Evolutionary conservation across 2,888 invertebrate species (phyloP), one percentile per base, ranked within the genome.

Genomic region (Rhorus exstirpatorius): DNA sequence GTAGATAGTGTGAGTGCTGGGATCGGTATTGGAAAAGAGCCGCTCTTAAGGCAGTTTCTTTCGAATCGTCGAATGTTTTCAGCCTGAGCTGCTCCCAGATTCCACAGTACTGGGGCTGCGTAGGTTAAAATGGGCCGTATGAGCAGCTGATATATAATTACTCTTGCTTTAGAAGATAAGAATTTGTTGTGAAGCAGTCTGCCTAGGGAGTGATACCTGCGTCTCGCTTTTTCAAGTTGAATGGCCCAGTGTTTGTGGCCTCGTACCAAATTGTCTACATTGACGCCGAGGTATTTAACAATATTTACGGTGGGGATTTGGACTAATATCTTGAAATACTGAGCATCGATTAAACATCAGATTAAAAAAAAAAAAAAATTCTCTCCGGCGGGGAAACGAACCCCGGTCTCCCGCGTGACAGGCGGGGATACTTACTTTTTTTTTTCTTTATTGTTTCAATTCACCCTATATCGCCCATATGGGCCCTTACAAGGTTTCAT

Each of bases 381-480:
- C 76, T 76, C 80, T 70, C 70, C 80, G 80, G 76, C 80, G 76
- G 76, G 80, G 80, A 81, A 70, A 76, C 76, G 76, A 81, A 81
- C 76, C 76, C 68, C 89, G 90, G 88, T 87, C 90, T 90, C 90
- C 90, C 90, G 90, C 90, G 90, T 92, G 92, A 91, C 92, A 92
- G 91, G 91, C 92, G 92, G 92, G 92, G 91, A 92, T 92, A 92
- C 92, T 92, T n/a, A n/a, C n/a, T n/a, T n/a, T n/a, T n/a, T n/a
- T n/a, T n/a, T n/a, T n/a, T n/a, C n/a, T n/a, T n/a, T n/a, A n/a
- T n/a, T n/a, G n/a, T n/a, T n/a, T n/a, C n/a, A n/a, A n/a, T n/a
- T n/a, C n/a, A n/a, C n/a, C n/a, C n/a, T n/a, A n/a, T n/a, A n/a
- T n/a, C n/a, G n/a, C n/a, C n/a, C n/a, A n/a, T n/a, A n/a, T n/a